Evolutionary conservation across 1,140 invertebrate genomes (phyloP).

Genomic region (Drosophila virilis): DNA sequence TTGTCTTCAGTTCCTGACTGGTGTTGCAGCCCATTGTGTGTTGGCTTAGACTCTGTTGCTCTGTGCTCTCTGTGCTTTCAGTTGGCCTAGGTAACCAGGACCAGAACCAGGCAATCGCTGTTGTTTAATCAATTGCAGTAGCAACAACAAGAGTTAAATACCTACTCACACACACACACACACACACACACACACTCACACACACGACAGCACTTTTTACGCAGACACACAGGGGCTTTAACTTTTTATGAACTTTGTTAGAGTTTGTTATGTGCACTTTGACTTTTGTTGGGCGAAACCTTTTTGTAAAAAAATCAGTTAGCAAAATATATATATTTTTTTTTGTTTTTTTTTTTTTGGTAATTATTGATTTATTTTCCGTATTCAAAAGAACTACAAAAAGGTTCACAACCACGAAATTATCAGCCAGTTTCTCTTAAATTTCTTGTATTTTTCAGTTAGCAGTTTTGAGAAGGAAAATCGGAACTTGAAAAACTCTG

Average conservation of each 20-base stretch:
- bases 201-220: constrained; percentile 12
- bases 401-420: constrained; percentile 71
- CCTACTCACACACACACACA: constrained; percentile 28
- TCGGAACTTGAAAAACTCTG: constrained; percentile 21
- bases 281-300: constrained; percentile 49
- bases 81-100: constrained; percentile 76
- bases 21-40: constrained; percentile 79
- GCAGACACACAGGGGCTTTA: constrained; percentile 20
- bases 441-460: constrained; percentile 2
- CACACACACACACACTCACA: constrained; percentile 2
- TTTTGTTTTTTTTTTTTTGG: constrained; percentile 4
- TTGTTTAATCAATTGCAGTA: constrained; percentile 78
- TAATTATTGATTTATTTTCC: constrained; percentile 17
- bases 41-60: constrained; percentile 35
- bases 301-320: constrained; percentile 52
- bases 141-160: constrained; percentile 44
- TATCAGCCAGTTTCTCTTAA: constrained; percentile 42
- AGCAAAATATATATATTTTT: constrained; percentile 57
- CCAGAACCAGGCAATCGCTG: constrained; percentile 37
- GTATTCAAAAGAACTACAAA: constrained; percentile 62
- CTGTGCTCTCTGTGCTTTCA: constrained; percentile 47
- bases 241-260: constrained; percentile 35
- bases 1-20: constrained; percentile 82
- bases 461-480: neutral
- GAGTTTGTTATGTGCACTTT: constrained; percentile 51